These are phyloP conservation scores for Petroica traversi DNA, from an alignment of 2,113 vertebrate species.

Conservation along the genomic window DNA sequence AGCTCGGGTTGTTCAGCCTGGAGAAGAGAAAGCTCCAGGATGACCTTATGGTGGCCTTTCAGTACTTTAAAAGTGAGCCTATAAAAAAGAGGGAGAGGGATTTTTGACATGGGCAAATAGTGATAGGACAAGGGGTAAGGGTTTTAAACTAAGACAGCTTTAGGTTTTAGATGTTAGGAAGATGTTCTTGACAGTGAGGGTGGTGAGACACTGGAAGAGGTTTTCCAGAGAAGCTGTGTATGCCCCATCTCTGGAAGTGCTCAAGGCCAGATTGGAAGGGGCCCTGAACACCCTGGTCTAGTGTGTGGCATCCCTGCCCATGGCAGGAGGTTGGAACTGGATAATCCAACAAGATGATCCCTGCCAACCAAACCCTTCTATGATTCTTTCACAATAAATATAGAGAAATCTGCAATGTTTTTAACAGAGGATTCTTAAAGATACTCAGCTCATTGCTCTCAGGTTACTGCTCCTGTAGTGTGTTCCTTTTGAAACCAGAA, in stretches of 20 bases:
- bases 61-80: neutral
- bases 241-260: neutral
- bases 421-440: neutral
- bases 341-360: neutral
- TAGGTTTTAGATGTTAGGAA: neutral
- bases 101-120: neutral
- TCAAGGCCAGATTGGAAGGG: neutral
- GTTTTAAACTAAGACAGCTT: neutral
- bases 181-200: neutral
- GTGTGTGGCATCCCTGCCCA: neutral
- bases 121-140: neutral
- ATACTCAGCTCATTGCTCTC: neutral
- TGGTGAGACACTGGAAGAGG: neutral
- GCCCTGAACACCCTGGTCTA: neutral
- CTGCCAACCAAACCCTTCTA: neutral
- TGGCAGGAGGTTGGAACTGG: neutral
- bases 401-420: neutral
- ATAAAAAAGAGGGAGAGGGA: neutral
- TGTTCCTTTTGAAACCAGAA: neutral
- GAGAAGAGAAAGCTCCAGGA: neutral
- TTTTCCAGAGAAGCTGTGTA: neutral
- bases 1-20: neutral
- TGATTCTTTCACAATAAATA: neutral
- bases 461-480: neutral
- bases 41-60: neutral